phyloP scores from a whole-genome alignment of 2,797 vertebrate genomes.

The Pangasius krempfi region DNA sequence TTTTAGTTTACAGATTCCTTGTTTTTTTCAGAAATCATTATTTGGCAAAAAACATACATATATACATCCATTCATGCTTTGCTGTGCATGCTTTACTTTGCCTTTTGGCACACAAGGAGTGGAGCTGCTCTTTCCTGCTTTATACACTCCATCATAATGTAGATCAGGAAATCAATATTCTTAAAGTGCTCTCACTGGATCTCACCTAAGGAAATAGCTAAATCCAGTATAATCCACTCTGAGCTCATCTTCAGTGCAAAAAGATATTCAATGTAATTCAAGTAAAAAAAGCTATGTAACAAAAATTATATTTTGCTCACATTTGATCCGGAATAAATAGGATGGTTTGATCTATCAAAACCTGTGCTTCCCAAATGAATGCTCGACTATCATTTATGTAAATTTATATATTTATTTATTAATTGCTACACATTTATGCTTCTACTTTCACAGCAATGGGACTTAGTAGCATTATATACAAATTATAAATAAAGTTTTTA shows the following conservation, averaged over 20 bases:
- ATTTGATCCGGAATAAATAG: neutral
- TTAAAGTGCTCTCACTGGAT: neutral
- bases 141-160: neutral
- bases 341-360: neutral
- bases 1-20: neutral
- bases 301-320: neutral
- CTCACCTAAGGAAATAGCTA: neutral
- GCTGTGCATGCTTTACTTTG: neutral
- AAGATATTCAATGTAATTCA: neutral
- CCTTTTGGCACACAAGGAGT: neutral
- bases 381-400: neutral
- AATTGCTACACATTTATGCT: neutral
- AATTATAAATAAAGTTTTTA: neutral
- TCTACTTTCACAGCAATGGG: neutral
- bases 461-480: neutral
- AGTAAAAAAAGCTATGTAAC: neutral
- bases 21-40: neutral
- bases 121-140: neutral
- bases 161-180: slow-evolving; percentile 10
- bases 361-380: neutral
- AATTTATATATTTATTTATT: neutral
- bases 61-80: neutral
- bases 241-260: slow-evolving; percentile 1
- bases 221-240: slow-evolving; percentile 21
- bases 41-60: neutral